Evolutionary conservation across 1,140 invertebrate species (phyloP).

Genomic region (Bombus sibiricus): DNA sequence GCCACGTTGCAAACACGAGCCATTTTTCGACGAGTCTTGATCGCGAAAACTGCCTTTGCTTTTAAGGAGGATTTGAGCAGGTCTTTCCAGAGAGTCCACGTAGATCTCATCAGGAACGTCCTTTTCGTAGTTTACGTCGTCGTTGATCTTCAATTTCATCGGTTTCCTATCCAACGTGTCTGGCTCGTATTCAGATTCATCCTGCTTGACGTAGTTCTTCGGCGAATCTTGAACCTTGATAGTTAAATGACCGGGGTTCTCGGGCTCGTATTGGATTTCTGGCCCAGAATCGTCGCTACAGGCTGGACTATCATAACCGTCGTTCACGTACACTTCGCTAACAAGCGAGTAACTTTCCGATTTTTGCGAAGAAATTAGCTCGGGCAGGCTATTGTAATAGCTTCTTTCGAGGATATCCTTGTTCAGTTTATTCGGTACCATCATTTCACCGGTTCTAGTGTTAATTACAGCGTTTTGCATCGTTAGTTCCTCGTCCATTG

Average conservation of each 20-base stretch:
- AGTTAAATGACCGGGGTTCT: conserved; percentile 88
- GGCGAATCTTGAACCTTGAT: conserved; percentile 91
- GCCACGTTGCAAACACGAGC: conserved; percentile 74
- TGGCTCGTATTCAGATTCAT: conserved; percentile 91
- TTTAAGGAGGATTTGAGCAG: conserved; percentile 83
- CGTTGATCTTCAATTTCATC: conserved; percentile 84
- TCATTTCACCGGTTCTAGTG: conserved; percentile 84
- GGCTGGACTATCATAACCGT: conserved; percentile 87
- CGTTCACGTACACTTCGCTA: conserved; percentile 90
- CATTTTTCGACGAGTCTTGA: conserved; percentile 70
- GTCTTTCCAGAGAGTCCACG: conserved; percentile 84
- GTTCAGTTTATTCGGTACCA: conserved; percentile 82
- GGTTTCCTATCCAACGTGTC: conserved; percentile 93
- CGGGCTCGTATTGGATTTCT: conserved; percentile 84
- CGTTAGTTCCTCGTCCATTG: conserved; percentile 90
- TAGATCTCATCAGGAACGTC: conserved; percentile 78
- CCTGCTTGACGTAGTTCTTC: conserved; percentile 86
- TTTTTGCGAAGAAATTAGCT: conserved; percentile 78
- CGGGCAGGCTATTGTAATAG: conserved; percentile 80
- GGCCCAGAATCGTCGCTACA: conserved; percentile 85
- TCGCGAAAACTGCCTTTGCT: conserved; percentile 86
- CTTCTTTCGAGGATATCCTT: conserved; percentile 81
- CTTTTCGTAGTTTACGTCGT: conserved; percentile 74
- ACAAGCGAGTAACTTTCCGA: conserved; percentile 86
- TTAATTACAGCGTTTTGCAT: conserved; percentile 88